Conservation (phyloP, 2,113 vertebrate species). For the Hemiscyllium ocellatum region DNA sequence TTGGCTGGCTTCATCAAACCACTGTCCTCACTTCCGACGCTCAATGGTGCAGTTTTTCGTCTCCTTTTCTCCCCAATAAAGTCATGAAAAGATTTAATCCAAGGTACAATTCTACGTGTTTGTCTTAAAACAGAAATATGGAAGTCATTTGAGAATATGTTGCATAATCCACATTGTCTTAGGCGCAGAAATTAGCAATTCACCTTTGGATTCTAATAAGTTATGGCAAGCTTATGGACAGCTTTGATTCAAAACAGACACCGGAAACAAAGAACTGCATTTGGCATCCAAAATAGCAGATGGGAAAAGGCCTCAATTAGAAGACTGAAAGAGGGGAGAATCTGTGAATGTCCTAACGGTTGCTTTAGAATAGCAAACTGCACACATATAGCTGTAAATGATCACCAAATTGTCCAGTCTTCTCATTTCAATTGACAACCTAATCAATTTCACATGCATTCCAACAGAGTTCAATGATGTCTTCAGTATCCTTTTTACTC, state of each 20-base stretch:
- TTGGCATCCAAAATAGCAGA: no score
- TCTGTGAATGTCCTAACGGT: not conserved
- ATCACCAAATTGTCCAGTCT: not conserved
- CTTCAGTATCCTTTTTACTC: not conserved
- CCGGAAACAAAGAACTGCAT: no score
- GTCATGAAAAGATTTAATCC: no score
- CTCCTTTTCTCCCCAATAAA: no score
- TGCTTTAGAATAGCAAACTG: not conserved
- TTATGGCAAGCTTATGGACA: no score
- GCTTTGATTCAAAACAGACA: no score
- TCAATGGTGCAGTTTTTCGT: not conserved
- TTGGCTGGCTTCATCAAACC: not conserved
- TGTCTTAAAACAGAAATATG: no score
- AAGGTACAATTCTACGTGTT: no score
- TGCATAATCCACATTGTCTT: no score
- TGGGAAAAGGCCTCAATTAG: not conserved
- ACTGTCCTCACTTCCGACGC: not conserved
- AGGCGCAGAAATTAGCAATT: no score
- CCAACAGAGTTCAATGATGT: not conserved
- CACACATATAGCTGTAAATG: not conserved
- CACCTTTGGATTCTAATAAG: no score
- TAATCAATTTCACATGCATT: not conserved
- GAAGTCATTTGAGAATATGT: no score
- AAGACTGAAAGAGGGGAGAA: not conserved
- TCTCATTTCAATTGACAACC: not conserved